Evolutionary conservation across 2,113 vertebrate genomes (phyloP), one percentile per base, ranked within the genome.

Genomic region (Bubo bubo): DNA sequence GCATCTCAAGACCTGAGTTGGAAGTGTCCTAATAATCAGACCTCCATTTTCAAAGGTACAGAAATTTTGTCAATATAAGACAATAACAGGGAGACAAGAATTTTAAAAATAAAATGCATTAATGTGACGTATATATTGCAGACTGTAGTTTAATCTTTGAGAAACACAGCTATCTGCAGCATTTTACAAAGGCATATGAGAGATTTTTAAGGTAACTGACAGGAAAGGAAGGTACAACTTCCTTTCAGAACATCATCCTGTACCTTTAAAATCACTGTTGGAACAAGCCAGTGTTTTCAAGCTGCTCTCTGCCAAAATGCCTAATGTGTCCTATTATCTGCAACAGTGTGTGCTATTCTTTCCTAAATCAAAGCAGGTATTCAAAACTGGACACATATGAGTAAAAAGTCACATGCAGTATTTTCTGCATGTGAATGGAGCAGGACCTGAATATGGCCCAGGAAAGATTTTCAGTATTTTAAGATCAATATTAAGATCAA

Each of bases 211-310:
- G n/a, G 73, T 21, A 81, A 71, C 15, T 10, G 23, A 13, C 0
- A 0, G 41, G 39, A 89, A 89, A 56, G 26, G 23, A 76, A 88
- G 24, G 14, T 55, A 4, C 37, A 79, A 67, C 26, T 68, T 83
- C 45, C 24, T 64, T 85, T 87, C 28, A 59, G 74, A 90, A 62
- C 23, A 50, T 12, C 14, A 66, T 73, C 49, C 62, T 74, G 18
- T 52, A 70, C 24, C 66, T 93, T 90, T 94, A 73, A 95, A 91
- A 88, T 58, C 45, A 37, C 23, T 53, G 7, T 28, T 83, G 74
- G 59, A 97, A 63, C 41, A 90, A 85, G 76, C 28, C 11, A 18
- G 55, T 47, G 66, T 86, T 93, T 95, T 85, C 88, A 94, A 79
- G 89, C 53, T 81, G 50, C 26, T 94, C n/a, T 35, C 23, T 85